Evolutionary conservation across 2,113 vertebrate genomes (phyloP).

Genomic region (Tachuris rubrigastra): DNA sequence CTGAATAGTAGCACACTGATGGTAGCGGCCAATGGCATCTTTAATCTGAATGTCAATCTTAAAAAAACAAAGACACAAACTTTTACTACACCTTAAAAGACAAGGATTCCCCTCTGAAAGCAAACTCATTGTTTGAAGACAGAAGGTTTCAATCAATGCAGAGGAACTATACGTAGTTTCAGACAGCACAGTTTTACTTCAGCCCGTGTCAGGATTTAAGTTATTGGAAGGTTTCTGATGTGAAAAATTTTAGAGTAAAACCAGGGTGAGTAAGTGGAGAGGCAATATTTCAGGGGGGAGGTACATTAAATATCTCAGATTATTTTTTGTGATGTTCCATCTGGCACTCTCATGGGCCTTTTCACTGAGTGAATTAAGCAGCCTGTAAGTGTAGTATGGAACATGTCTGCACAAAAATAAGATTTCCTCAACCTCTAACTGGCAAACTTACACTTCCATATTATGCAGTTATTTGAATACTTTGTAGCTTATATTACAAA

Average conservation of each 20-base stretch:
- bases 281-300: fast-evolving
- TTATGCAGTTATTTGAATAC: background rate
- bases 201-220: background rate
- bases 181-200: background rate
- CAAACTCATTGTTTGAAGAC: background rate
- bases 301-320: background rate
- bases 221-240: background rate
- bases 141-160: background rate
- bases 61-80: background rate
- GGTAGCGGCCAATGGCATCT: slow-evolving; percentile 95
- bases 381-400: background rate
- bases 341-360: background rate
- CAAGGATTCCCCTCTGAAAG: background rate
- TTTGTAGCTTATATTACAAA: background rate
- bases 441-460: background rate
- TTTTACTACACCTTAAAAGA: background rate
- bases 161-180: background rate
- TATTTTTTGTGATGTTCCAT: background rate
- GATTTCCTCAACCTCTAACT: background rate
- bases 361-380: background rate
- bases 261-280: background rate
- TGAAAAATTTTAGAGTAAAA: background rate
- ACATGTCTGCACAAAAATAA: background rate
- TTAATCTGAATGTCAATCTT: slow-evolving; percentile 99
- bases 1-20: slow-evolving; percentile 97